Evolutionary conservation across 2,888 invertebrate genomes (phyloP), one percentile per base, ranked within the genome.

Genomic region (Baccha elongata): DNA sequence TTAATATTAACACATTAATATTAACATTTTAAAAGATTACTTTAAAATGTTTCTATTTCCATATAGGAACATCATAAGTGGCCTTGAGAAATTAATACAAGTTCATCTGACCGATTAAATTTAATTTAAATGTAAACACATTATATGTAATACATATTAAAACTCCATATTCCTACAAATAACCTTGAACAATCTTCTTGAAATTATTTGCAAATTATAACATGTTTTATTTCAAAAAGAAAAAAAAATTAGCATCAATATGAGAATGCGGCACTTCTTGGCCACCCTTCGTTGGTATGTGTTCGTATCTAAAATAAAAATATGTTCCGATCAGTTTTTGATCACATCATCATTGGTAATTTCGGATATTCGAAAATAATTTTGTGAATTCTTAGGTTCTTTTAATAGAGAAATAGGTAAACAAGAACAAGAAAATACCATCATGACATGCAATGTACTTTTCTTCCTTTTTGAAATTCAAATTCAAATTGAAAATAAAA

Each of bases 331-430:
- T 69, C 69, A 62, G 10, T 48, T 60, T n/a, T 60, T 62, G 64
- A 78, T 80, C 68, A 48, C 74, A 69, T 79, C 74, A 69, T 69
- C 68, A 74, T 74, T 55, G 75, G 80, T 69, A 74, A 80, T 75
- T 71, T 81, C 52, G 21, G 80, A 81, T 81, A 81, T 75, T 81
- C 69, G 75, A 75, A 80, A 75, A 81, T 81, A 69, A 71, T 76
- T 72, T 71, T 76, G n/a, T 62, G 65, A 81, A 26, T 62, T 76
- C 71, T 71, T 67, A 55, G n/a, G 69, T 58, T 75, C 67, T 79
- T 79, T 74, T 35, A 55, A 72, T 80, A 68, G 55, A 58, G 17
- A 71, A 32, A 32, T 8, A 2, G 5, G 8, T 7, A 3, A 32
- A 32, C 6, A 32, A 32, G 8, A 32, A 32, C 5, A 3, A 23